phyloP scores from a whole-genome alignment of 1,140 invertebrate genomes.

The Musca domestica region DNA sequence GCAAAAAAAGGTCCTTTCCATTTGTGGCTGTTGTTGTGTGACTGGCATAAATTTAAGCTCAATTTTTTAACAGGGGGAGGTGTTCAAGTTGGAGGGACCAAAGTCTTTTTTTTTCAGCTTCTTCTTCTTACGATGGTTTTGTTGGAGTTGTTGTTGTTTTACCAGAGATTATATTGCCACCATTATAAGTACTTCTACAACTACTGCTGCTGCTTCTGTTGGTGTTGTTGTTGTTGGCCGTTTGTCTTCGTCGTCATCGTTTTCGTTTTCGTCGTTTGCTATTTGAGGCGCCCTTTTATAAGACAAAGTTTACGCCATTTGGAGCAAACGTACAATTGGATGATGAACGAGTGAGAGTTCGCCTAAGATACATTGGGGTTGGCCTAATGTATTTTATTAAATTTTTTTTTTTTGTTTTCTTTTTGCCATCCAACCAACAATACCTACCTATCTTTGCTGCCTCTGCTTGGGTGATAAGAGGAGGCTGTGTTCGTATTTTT shows the following conservation, averaged over 20 bases:
- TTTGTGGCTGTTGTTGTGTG: neutral
- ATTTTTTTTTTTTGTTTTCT: conserved; percentile 12
- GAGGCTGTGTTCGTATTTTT: too few relatives aligned
- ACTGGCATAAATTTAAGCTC: conserved; percentile 11
- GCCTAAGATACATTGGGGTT: conserved; percentile 26
- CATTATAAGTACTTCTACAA: too few relatives aligned
- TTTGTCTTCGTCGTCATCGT: neutral
- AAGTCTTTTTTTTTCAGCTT: too few relatives aligned
- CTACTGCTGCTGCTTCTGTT: neutral
- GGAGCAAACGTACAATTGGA: conserved; percentile 53
- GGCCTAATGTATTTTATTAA: conserved; percentile 23
- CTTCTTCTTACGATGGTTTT: too few relatives aligned
- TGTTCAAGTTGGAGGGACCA: too few relatives aligned
- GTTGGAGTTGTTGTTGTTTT: too few relatives aligned
- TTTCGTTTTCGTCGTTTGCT: neutral
- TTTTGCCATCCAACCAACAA: conserved; percentile 25
- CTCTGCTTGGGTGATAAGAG: too few relatives aligned
- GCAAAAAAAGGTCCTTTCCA: too few relatives aligned
- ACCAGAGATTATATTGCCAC: too few relatives aligned
- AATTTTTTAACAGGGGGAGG: neutral
- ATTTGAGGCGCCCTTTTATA: conserved; percentile 3
- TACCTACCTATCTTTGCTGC: too few relatives aligned
- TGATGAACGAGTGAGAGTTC: conserved; percentile 41
- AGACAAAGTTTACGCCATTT: conserved; percentile 2
- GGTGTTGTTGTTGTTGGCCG: conserved; percentile 23